Evolutionary conservation across 2,113 vertebrate species (phyloP).

Genomic region (Octodon degus): DNA sequence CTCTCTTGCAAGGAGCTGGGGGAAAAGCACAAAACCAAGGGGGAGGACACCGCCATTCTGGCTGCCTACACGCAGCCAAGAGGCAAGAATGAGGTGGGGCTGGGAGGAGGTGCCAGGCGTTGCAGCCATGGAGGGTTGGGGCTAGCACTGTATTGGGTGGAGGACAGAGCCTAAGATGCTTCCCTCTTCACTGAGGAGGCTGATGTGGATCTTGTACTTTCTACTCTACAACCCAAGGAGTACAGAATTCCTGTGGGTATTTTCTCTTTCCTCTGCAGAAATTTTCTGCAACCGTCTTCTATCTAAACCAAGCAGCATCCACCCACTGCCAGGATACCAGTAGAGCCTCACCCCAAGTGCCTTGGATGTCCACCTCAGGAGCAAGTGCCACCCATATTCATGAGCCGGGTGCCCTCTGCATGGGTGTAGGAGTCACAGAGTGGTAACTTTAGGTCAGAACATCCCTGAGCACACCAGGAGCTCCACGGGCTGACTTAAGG

Average conservation of each 20-base stretch:
- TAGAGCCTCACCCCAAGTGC: no score
- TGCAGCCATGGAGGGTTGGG: neutral
- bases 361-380: neutral
- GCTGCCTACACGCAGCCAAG: neutral
- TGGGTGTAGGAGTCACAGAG: neutral
- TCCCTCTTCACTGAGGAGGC: neutral
- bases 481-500: neutral
- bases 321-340: neutral
- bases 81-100: neutral
- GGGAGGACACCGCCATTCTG: neutral
- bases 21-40: neutral
- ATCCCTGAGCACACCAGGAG: neutral
- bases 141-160: neutral
- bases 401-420: neutral
- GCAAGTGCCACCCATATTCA: neutral
- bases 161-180: no score
- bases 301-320: neutral
- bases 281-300: neutral
- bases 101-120: neutral
- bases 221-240: neutral
- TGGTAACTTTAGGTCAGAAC: neutral
- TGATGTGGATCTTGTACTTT: neutral
- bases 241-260: accelerated
- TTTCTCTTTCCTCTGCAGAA: no score
- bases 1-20: no score